Evolutionary conservation across 2,113 vertebrate genomes (phyloP).

Genomic region (Dendropsophus ebraccatus): DNA sequence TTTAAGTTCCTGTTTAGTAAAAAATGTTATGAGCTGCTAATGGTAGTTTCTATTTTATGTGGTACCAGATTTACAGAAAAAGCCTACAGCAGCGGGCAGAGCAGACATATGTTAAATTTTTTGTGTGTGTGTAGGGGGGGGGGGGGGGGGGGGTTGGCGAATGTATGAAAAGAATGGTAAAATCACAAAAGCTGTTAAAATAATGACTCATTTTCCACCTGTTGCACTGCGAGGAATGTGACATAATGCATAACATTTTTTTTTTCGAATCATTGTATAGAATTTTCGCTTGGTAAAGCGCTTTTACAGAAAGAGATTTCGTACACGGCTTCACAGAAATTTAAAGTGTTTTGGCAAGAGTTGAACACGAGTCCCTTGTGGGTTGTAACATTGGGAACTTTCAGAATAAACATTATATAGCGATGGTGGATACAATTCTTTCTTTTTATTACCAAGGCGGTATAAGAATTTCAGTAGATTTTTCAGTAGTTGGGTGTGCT

Average conservation of each 20-base stretch:
- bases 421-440: slow-evolving; percentile 17
- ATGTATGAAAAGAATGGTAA: slow-evolving; percentile 44
- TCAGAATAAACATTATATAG: slow-evolving; percentile 30
- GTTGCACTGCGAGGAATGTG: slow-evolving; percentile 36
- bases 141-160: not conserved
- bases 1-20: slow-evolving; percentile 41
- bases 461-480: not conserved
- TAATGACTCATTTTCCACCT: slow-evolving; percentile 59
- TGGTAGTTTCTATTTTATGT: slow-evolving; percentile 48
- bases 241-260: slow-evolving; percentile 47
- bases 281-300: slow-evolving; percentile 22
- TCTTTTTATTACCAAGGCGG: not conserved
- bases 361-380: slow-evolving; percentile 22
- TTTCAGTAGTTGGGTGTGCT: not conserved
- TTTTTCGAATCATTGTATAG: slow-evolving; percentile 21
- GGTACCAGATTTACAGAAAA: slow-evolving; percentile 38
- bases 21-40: slow-evolving; percentile 48
- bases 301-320: slow-evolving; percentile 49
- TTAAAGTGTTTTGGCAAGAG: slow-evolving; percentile 52
- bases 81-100: slow-evolving; percentile 8
- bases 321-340: slow-evolving; percentile 42
- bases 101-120: slow-evolving; percentile 38
- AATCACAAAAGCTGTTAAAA: slow-evolving; percentile 56
- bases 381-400: slow-evolving; percentile 32
- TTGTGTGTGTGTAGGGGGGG: too few relatives aligned